These are phyloP conservation scores for Drosophila elegans DNA, from an alignment of 1,140 invertebrate genomes.

Conservation along the genomic window DNA sequence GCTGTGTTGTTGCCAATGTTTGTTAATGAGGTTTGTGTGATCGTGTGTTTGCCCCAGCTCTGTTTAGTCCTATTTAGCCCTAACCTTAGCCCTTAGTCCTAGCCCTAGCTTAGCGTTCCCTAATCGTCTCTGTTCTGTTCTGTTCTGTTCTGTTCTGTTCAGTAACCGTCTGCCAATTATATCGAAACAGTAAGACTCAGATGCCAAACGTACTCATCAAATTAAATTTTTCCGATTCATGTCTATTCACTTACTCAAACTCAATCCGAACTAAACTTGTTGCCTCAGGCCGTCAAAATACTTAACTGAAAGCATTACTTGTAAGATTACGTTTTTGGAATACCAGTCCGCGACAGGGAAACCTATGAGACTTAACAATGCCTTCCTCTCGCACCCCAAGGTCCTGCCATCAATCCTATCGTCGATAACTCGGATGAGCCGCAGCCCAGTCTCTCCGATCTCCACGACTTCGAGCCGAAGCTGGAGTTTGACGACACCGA, in stretches of 20 bases:
- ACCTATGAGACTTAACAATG: slow-evolving; percentile 74
- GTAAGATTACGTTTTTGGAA: slow-evolving; percentile 79
- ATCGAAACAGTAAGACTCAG: slow-evolving; percentile 40
- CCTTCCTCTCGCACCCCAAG: slow-evolving; percentile 61
- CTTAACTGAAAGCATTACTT: slow-evolving; percentile 77
- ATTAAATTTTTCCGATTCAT: slow-evolving; percentile 74
- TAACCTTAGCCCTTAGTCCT: slow-evolving; percentile 13
- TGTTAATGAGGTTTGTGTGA: slow-evolving; percentile 24
- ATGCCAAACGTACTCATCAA: slow-evolving; percentile 68
- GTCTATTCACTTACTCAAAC: slow-evolving; percentile 79
- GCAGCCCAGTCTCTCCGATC: slow-evolving; percentile 95
- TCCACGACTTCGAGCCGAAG: slow-evolving; percentile 96
- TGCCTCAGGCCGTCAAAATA: slow-evolving; percentile 83
- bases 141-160: slow-evolving; percentile 46
- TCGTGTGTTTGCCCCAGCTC: slow-evolving; percentile 16
- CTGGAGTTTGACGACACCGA: slow-evolving; percentile 98
- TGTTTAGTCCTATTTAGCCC: not conserved
- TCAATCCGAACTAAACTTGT: slow-evolving; percentile 81
- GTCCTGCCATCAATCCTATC: slow-evolving; percentile 80
- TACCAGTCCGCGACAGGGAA: slow-evolving; percentile 58
- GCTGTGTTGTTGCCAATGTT: slow-evolving; percentile 53
- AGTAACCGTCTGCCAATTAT: slow-evolving; percentile 38
- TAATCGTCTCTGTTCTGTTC: slow-evolving; percentile 35
- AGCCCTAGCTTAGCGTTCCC: slow-evolving; percentile 35
- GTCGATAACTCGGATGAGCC: slow-evolving; percentile 90